These are phyloP conservation scores for Hemithea aestivaria DNA, from an alignment of 2,888 invertebrate genomes.

Conservation along the genomic window DNA sequence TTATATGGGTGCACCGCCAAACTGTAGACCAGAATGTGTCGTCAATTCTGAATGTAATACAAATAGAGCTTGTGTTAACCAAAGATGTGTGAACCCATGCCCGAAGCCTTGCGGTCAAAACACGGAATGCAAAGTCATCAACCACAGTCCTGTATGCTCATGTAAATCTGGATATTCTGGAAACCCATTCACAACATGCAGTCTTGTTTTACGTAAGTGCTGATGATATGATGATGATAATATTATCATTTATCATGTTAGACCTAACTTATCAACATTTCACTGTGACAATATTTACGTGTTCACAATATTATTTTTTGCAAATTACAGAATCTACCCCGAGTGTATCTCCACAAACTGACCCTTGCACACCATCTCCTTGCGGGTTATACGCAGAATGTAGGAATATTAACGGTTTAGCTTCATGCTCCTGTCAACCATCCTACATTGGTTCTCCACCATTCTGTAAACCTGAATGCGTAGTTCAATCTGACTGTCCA, in stretches of 20 bases:
- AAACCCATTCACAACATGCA: slow-evolving; percentile 83
- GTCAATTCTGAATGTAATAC: slow-evolving; percentile 82
- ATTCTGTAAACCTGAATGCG: slow-evolving; percentile 82
- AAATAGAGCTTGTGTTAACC: slow-evolving; percentile 83
- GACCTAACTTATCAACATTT: too few relatives aligned
- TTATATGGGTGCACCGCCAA: slow-evolving; percentile 82
- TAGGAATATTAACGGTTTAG: slow-evolving; percentile 82
- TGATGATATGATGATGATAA: too few relatives aligned
- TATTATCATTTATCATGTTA: too few relatives aligned
- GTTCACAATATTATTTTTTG: background rate
- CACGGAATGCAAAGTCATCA: slow-evolving; percentile 83
- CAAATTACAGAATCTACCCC: slow-evolving; percentile 48
- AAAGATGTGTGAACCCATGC: slow-evolving; percentile 84
- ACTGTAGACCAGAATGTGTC: slow-evolving; percentile 82
- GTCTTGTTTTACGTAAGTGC: slow-evolving; percentile 76
- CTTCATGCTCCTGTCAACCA: slow-evolving; percentile 85
- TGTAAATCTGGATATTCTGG: slow-evolving; percentile 84
- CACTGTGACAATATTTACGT: too few relatives aligned
- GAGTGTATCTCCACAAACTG: slow-evolving; percentile 52
- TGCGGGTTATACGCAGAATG: slow-evolving; percentile 88
- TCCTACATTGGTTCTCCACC: slow-evolving; percentile 83
- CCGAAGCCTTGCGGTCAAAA: slow-evolving; percentile 83
- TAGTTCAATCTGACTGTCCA: slow-evolving; percentile 82
- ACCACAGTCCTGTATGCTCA: slow-evolving; percentile 86
- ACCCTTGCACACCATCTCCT: slow-evolving; percentile 86